phyloP scores from a whole-genome alignment of 2,113 vertebrate species.

The Caloenas nicobarica region DNA sequence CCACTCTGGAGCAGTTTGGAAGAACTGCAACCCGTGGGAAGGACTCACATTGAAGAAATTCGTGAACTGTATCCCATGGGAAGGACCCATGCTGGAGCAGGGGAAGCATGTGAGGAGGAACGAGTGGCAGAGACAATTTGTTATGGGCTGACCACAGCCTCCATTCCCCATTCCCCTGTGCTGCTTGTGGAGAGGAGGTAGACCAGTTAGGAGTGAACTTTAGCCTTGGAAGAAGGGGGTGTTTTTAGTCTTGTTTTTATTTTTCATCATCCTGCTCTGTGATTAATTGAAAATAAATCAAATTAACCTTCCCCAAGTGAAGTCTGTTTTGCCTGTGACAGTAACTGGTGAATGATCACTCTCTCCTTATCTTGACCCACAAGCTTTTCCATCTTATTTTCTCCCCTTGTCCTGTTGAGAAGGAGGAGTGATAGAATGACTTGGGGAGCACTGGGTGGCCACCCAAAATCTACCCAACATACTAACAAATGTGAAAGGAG shows the following conservation, averaged over 20 bases:
- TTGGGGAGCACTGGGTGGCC: neutral
- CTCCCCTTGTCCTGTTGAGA: too few species aligned
- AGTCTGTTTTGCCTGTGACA: too few species aligned
- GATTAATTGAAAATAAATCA: too few species aligned
- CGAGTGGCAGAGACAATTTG: accelerated
- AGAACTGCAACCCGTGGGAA: neutral
- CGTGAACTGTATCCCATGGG: neutral
- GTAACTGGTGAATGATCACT: too few species aligned
- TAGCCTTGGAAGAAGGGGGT: neutral
- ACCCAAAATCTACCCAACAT: neutral
- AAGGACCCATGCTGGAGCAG: neutral
- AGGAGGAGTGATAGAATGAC: too few species aligned
- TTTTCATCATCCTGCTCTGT: too few species aligned
- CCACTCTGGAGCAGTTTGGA: neutral
- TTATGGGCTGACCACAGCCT: neutral
- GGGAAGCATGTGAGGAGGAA: neutral
- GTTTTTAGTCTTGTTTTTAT: too few species aligned
- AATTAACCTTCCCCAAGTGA: too few species aligned
- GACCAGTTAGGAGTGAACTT: neutral
- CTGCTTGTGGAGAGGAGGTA: neutral
- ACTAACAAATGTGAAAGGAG: neutral
- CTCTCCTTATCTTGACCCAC: too few species aligned
- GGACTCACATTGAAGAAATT: neutral
- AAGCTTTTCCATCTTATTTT: too few species aligned
- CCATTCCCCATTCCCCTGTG: accelerated